phyloP scores from a whole-genome alignment of 2,888 invertebrate species.

The Mystacides longicornis region DNA sequence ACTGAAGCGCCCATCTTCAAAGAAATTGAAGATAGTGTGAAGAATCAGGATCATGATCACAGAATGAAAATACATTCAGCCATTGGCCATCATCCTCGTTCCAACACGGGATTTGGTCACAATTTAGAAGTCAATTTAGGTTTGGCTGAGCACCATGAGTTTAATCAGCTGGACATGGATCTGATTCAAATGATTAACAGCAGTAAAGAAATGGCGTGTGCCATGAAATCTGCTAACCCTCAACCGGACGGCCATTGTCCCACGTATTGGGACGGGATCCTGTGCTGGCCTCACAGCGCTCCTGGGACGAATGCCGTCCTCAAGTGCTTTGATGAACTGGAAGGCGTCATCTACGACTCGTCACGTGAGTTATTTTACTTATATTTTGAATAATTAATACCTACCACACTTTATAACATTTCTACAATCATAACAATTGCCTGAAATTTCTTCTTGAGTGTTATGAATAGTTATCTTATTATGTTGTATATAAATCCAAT shows the following conservation, averaged over 20 bases:
- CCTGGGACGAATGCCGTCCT: constrained; percentile 61
- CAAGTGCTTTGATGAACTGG: constrained; percentile 71
- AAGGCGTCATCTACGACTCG: constrained; percentile 72
- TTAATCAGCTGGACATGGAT: constrained; percentile 8
- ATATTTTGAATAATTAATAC: too few species aligned
- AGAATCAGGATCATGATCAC: not conserved
- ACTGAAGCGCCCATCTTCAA: constrained; percentile 8
- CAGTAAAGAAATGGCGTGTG: constrained; percentile 13
- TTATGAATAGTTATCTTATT: too few species aligned
- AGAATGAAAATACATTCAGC: not conserved
- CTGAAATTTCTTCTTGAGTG: too few species aligned
- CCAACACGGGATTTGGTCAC: constrained; percentile 2
- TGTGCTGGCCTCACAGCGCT: constrained; percentile 79
- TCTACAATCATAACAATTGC: too few species aligned
- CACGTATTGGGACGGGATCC: constrained; percentile 64
- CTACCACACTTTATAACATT: too few species aligned
- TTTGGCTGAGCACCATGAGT: constrained; percentile 8
- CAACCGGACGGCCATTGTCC: constrained; percentile 45
- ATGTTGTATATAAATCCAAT: too few species aligned
- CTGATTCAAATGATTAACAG: constrained; percentile 5
- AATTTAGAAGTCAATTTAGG: constrained; percentile 4
- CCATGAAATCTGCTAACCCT: not conserved
- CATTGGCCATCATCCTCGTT: not conserved
- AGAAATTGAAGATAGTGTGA: constrained; percentile 3
- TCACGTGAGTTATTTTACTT: constrained; percentile 86